Evolutionary conservation across 2,888 invertebrate genomes (phyloP), one percentile per base, ranked within the genome.

Genomic region (Flexamia atlantica): DNA sequence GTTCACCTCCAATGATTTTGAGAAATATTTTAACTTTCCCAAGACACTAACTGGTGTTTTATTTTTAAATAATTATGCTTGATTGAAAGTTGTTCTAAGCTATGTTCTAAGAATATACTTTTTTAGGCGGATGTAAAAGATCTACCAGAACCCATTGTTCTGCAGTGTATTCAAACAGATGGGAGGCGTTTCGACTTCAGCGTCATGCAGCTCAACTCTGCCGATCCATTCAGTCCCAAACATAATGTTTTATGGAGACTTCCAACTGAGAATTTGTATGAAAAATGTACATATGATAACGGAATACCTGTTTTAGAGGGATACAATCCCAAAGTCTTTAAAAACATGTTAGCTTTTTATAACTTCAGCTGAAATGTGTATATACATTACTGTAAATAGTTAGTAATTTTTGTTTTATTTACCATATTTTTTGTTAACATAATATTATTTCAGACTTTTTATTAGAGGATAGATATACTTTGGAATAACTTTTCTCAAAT

Each of bases 151-250:
- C 98, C 98, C 5, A 91, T 98, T 81, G 94, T 94, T 60, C 91
- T 97, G 1, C 98, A 98, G 89, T 95, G 95, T 89, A 92, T 98
- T 86, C 96, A 97, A 87, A 94, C 96, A 3, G 95, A 97, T 89
- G 95, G 97, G 0, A 91, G 93, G 87, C 90, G 91, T 57, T 96
- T 95, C 89, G 95, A 97, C 89, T 97, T 98, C 89, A 94, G 95
- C 4, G 93, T 97, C 23, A 93, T 96, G 84, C 97, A 98, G 90
- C 91, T 98, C 17, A 97, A 97, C 88, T 96, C 96, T 0, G 90
- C 97, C 46, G 93, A 96, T 89, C 90, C 96, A 1, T 91, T 92
- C 30, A 93, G 93, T 32, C 46, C 80, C 1, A 89, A 92, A 0
- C 96, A 94, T 89, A 98, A 98, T 90, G 92, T 95, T 86, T 96